Conservation (phyloP, 2,888 invertebrate species). For the Merodon equestris region DNA sequence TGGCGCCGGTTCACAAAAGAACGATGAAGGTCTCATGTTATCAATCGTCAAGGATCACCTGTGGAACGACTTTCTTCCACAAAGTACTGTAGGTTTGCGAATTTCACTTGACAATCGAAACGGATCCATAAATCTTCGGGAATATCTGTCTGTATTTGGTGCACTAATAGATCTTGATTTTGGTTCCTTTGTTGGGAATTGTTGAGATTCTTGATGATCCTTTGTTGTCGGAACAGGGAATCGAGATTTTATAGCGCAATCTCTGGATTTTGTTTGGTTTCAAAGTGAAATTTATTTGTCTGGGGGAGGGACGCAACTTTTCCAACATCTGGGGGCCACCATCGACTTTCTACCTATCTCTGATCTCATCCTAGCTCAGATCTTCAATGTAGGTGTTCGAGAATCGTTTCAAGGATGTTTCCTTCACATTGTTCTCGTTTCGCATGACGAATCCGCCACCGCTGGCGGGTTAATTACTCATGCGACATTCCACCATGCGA, state of each 20-base stretch:
- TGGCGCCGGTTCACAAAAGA: conserved; percentile 38
- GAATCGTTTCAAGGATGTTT: conserved; percentile 22
- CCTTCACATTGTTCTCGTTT: conserved; percentile 22
- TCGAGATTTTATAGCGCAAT: conserved; percentile 5
- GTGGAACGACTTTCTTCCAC: neutral
- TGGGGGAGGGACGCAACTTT: conserved; percentile 33
- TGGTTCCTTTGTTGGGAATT: neutral
- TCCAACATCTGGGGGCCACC: conserved; percentile 61
- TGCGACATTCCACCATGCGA: neutral
- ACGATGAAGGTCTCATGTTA: conserved; percentile 32
- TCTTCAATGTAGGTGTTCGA: conserved; percentile 17
- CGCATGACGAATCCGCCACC: conserved; percentile 14
- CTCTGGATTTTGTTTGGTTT: conserved; percentile 55
- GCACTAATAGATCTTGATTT: conserved; percentile 36
- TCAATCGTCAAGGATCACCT: conserved; percentile 53
- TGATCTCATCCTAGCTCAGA: too few relatives aligned
- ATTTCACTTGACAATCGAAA: conserved; percentile 51
- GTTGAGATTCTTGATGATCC: conserved; percentile 8
- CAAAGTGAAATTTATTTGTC: conserved; percentile 44
- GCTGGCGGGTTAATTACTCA: conserved; percentile 30
- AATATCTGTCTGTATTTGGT: conserved; percentile 30
- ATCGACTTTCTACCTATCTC: neutral
- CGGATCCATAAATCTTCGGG: conserved; percentile 39
- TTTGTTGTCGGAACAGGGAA: neutral
- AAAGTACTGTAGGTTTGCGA: conserved; percentile 39